phyloP scores from a whole-genome alignment of 2,797 vertebrate species.

The Enteromius trimaculatus region DNA sequence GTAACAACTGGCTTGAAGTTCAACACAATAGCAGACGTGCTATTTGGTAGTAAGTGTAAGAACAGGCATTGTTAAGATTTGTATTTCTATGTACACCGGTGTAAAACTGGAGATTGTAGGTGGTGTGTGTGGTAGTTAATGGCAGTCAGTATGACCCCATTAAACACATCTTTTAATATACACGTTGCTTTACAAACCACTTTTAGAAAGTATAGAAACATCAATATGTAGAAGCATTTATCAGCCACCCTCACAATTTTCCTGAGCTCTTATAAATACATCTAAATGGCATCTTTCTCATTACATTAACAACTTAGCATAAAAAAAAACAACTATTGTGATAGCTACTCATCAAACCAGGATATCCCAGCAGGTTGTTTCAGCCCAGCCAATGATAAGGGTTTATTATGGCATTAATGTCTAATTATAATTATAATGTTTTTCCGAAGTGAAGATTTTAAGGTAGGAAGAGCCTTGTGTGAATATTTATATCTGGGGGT shows the following conservation, averaged over 20 bases:
- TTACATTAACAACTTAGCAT: slow-evolving; percentile 47
- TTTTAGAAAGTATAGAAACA: slow-evolving; percentile 4
- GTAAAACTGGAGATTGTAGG: not conserved
- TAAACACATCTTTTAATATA: not conserved
- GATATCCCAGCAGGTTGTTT: slow-evolving; percentile 18
- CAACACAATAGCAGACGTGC: not conserved
- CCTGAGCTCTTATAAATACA: slow-evolving; percentile 27
- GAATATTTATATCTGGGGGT: slow-evolving; percentile 34
- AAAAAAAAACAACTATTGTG: slow-evolving; percentile 47
- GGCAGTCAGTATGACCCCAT: too few species aligned
- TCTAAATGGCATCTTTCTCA: slow-evolving; percentile 34
- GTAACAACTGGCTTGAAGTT: not conserved
- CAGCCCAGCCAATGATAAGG: slow-evolving; percentile 31
- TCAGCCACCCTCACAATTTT: slow-evolving; percentile 23
- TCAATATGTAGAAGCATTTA: slow-evolving; percentile 43
- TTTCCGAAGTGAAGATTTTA: slow-evolving; percentile 3
- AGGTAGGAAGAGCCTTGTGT: slow-evolving; percentile 29
- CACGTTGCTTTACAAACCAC: not conserved
- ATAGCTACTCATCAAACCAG: slow-evolving; percentile 42
- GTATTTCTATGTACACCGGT: slow-evolving; percentile 5
- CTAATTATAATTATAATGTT: slow-evolving; percentile 12
- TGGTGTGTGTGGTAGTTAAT: slow-evolving; percentile 16
- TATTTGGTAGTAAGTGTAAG: slow-evolving; percentile 5
- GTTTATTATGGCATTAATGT: slow-evolving; percentile 24
- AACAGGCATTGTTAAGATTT: slow-evolving; percentile 10